phyloP scores from a whole-genome alignment of 1,140 invertebrate species.

The Philotrypesis tridentata region DNA sequence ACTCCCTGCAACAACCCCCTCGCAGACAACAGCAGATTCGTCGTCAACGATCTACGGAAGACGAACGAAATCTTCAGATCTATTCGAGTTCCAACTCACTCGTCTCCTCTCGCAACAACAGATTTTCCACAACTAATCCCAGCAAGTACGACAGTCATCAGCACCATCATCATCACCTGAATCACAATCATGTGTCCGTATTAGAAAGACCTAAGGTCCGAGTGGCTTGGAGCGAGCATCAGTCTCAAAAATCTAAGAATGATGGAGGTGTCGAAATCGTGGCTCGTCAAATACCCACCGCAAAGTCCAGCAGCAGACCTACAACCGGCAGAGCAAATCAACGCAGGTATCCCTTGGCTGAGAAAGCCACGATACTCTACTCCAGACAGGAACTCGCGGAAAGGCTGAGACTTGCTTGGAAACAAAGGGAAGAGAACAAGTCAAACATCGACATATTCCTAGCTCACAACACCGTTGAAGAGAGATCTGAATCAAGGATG shows the following conservation, averaged over 20 bases:
- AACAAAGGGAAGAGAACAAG: conserved; percentile 71
- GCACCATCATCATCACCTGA: conserved; percentile 3
- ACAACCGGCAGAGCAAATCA: conserved; percentile 49
- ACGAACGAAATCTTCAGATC: conserved; percentile 59
- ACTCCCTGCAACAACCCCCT: conserved; percentile 64
- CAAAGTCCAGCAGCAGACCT: conserved; percentile 56
- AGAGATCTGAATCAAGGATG: conserved; percentile 62
- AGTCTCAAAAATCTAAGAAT: conserved; percentile 44
- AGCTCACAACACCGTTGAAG: conserved; percentile 68
- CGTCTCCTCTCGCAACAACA: conserved; percentile 5
- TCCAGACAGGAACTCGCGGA: conserved; percentile 74
- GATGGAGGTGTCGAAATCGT: conserved; percentile 64
- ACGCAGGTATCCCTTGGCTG: conserved; percentile 52
- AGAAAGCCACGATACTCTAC: conserved; percentile 73
- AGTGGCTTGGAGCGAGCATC: conserved; percentile 65
- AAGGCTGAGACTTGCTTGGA: conserved; percentile 73
- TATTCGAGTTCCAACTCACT: conserved; percentile 43
- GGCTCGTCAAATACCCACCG: conserved; percentile 62
- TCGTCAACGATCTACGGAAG: conserved; percentile 67
- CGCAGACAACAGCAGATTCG: conserved; percentile 59
- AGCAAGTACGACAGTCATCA: conserved; percentile 24
- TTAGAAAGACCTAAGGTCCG: conserved; percentile 59
- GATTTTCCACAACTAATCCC: conserved; percentile 1
- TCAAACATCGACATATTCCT: conserved; percentile 76
- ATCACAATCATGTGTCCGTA: background rate